phyloP scores from a whole-genome alignment of 2,113 vertebrate genomes.

The Peromyscus leucopus region DNA sequence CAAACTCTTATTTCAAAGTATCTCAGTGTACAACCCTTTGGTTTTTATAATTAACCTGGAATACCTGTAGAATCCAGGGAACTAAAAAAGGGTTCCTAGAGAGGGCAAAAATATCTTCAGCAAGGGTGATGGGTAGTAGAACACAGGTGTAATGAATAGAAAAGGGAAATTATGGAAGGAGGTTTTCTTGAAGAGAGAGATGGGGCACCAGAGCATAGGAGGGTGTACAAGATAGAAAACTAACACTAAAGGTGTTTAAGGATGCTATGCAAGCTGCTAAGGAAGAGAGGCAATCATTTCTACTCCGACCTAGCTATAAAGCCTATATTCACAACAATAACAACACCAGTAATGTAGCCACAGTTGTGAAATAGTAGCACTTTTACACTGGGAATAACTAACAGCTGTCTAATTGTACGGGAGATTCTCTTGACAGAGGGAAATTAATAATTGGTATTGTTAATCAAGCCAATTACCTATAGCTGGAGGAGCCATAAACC shows the following conservation, averaged over 20 bases:
- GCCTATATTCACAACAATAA: no score
- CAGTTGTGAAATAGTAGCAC: not conserved
- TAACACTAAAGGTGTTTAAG: not conserved
- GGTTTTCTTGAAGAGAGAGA: not conserved
- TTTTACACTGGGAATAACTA: not conserved
- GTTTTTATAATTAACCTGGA: not conserved
- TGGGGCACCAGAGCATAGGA: not conserved
- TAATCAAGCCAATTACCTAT: not conserved
- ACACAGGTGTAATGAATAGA: not conserved
- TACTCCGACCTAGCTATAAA: not conserved
- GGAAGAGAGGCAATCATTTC: not conserved
- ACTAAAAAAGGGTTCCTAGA: no score
- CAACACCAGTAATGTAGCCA: not conserved
- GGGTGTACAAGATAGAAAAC: no score
- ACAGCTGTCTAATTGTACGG: not conserved
- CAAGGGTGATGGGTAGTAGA: not conserved
- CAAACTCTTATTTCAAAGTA: not conserved
- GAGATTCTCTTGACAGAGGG: not conserved
- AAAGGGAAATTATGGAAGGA: not conserved
- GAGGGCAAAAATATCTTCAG: not conserved
- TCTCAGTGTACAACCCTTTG: no score
- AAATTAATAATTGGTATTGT: not conserved
- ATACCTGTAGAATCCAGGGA: not conserved
- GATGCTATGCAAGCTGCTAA: no score
- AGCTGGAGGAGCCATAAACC: not conserved